phyloP scores from a whole-genome alignment of 2,113 vertebrate species.

The Sphyrna mokarran region DNA sequence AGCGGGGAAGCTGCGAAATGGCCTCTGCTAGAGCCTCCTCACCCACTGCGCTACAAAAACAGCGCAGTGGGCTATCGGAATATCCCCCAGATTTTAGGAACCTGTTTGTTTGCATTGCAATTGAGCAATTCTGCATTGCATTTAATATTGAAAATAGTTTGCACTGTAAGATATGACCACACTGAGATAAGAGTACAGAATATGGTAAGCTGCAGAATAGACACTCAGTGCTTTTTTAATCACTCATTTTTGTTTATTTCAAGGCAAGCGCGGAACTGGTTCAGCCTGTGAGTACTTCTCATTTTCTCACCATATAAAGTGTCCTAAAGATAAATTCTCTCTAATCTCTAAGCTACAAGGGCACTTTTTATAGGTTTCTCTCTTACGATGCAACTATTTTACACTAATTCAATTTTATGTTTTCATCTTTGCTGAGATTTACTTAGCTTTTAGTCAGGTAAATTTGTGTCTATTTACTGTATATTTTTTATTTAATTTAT shows the following conservation, averaged over 20 bases:
- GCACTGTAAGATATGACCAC: neutral
- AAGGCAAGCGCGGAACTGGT: conserved; percentile 72
- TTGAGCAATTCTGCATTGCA: neutral
- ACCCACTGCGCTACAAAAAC: no score
- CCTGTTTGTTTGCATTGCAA: neutral
- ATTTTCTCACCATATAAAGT: neutral
- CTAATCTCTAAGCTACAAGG: neutral
- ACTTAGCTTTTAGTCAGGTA: neutral
- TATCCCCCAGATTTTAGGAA: neutral
- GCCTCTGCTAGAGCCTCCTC: no score
- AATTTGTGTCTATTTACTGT: neutral
- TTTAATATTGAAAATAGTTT: neutral
- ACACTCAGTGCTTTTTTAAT: neutral
- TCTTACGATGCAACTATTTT: neutral
- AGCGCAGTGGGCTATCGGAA: no score
- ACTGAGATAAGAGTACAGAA: neutral
- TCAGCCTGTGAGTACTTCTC: conserved; percentile 75
- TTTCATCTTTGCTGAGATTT: conserved; percentile 12
- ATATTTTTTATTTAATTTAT: neutral
- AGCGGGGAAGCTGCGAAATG: no score
- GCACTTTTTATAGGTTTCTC: neutral
- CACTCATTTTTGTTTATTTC: conserved; percentile 34
- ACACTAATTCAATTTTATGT: neutral
- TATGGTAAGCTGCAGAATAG: neutral
- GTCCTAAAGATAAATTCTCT: neutral